phyloP scores from a whole-genome alignment of 1,140 invertebrate species.

The Rhysida immarginata region DNA sequence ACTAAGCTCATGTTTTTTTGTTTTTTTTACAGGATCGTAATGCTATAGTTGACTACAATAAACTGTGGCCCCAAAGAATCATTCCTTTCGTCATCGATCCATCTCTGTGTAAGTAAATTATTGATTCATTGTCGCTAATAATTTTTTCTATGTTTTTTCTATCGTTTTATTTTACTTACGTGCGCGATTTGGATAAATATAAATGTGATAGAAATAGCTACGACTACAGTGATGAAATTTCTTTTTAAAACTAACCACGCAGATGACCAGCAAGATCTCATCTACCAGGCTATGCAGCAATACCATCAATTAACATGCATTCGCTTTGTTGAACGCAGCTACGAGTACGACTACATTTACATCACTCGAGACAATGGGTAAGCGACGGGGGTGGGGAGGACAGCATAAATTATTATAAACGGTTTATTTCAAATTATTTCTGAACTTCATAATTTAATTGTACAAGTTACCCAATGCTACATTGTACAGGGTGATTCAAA shows the following conservation, averaged over 20 bases:
- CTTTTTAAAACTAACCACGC: background rate
- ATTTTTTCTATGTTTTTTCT: background rate
- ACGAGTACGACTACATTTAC: slow-evolving; percentile 27
- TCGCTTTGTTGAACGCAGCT: slow-evolving; percentile 25
- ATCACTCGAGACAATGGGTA: slow-evolving; percentile 25
- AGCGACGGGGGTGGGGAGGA: no score
- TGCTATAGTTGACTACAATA: slow-evolving; percentile 19
- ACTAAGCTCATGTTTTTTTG: no score
- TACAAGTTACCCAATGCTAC: no score
- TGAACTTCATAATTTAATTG: no score
- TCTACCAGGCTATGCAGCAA: slow-evolving; percentile 22
- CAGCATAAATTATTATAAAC: no score
- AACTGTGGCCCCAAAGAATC: slow-evolving; percentile 25
- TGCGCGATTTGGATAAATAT: background rate
- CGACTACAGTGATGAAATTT: background rate
- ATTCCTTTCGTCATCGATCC: slow-evolving; percentile 29
- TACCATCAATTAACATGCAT: slow-evolving; percentile 29
- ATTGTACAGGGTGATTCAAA: no score
- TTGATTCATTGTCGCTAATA: no score
- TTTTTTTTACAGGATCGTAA: slow-evolving; percentile 17
- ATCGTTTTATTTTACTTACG: background rate
- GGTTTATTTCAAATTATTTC: no score
- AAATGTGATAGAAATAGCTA: background rate
- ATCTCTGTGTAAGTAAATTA: slow-evolving; percentile 23
- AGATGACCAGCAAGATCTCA: slow-evolving; percentile 12